Evolutionary conservation across 2,797 vertebrate species (phyloP), one percentile per base, ranked within the genome.

Genomic region (Malurus leucopterus): DNA sequence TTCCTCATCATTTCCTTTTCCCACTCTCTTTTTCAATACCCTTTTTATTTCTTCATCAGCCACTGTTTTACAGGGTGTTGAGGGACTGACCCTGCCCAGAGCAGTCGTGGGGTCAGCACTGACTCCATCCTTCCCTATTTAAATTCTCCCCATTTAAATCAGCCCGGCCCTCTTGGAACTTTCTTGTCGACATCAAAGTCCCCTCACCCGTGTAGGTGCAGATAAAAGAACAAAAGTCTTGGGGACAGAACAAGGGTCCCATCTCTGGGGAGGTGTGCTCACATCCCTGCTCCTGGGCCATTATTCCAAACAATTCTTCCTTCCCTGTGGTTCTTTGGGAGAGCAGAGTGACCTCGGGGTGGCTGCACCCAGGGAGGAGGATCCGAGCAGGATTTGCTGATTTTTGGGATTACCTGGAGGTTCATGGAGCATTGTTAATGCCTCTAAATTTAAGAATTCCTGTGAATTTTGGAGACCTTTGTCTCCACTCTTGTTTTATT

Each of bases 211-310:
- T 3, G 5, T 14, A 19, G 34, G 32, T 74, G 50, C 13, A 63
- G 84, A 55, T 11, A 13, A 59, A 84, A 88, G 36, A 76, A 57
- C 38, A 46, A 5, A 57, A 43, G 9, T 59, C 27, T 7, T 36
- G 41, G 18, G 74, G 26, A 5, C 22, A 59, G 77, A 29, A 14
- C 8, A 20, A 15, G 67, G 44, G 6, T 72, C 8, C 13, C 10
- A 0, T 13, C 13, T 1, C n/a, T 17, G 54, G 57, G 54, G 53
- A 5, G 24, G 9, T 6, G 6, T 16, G 16, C 54, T 72, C 13
- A 0, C 30, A 30, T 4, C 26, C 0, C 0, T 57, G 43, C 2
- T 58, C 29, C 41, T 46, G 22, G 15, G 26, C 27, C 44, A 0
- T 14, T 10, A 3, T 36, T 24, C 57, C 53, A 36, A 47, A 20